Conservation (phyloP, 2,113 vertebrate genomes). For the Onychostruthus taczanowskii region DNA sequence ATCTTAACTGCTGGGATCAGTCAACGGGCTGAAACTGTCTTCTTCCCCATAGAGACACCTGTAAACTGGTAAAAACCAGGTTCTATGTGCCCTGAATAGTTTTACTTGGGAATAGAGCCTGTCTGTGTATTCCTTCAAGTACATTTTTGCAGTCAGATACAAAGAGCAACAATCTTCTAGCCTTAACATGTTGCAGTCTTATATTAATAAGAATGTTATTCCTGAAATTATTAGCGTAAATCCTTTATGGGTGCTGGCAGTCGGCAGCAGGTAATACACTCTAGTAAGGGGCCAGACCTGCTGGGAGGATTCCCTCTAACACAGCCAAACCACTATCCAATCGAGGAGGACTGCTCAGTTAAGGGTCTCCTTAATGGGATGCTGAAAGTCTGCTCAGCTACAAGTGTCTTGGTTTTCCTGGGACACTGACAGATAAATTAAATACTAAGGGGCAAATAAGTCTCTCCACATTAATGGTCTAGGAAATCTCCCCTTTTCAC, state of each 20-base stretch:
- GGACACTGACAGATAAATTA: not conserved
- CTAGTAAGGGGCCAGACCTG: not conserved
- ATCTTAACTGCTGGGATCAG: not conserved
- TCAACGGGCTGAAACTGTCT: not conserved
- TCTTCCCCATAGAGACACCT: not conserved
- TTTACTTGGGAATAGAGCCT: not conserved
- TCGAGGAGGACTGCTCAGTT: not conserved
- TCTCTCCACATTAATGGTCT: not conserved
- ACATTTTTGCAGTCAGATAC: not conserved
- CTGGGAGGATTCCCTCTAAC: not conserved
- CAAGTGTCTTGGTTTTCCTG: not conserved
- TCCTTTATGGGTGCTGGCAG: not conserved
- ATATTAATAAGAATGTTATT: not conserved
- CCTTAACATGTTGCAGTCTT: not conserved
- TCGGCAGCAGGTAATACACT: not conserved
- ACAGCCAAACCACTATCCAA: not conserved
- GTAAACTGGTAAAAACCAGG: not conserved
- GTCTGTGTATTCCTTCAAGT: not conserved
- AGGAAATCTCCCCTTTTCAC: not conserved
- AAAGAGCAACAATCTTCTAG: not conserved
- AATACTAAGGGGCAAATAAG: not conserved
- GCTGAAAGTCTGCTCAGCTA: not conserved
- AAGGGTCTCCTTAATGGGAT: accelerated
- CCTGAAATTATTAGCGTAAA: not conserved
- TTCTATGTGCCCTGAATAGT: not conserved